These are phyloP conservation scores for Gambelia wislizenii DNA, from an alignment of 2,797 vertebrate genomes.

Conservation along the genomic window DNA sequence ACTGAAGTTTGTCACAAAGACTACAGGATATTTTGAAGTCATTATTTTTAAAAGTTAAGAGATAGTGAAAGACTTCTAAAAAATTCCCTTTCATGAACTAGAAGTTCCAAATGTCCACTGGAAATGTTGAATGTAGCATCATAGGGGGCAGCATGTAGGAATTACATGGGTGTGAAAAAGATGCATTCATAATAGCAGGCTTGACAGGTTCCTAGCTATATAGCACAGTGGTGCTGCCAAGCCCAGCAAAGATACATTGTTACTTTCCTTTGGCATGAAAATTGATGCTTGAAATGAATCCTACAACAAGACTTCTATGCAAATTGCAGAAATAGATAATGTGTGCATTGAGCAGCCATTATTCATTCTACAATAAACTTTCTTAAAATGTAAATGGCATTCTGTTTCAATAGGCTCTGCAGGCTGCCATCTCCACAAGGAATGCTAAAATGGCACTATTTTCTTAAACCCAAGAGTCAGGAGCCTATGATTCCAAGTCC, in stretches of 20 bases:
- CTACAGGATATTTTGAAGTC: background rate
- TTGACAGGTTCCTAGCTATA: conserved; percentile 48
- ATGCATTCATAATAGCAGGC: conserved; percentile 30
- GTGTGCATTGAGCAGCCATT: conserved; percentile 63
- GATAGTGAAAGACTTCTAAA: background rate
- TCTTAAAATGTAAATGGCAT: conserved; percentile 61
- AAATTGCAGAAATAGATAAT: conserved; percentile 76
- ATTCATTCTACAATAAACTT: conserved; percentile 71
- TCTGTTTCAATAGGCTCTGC: conserved; percentile 46
- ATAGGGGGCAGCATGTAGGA: conserved; percentile 13
- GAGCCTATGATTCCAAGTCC: conserved; percentile 53
- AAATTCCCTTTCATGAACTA: background rate
- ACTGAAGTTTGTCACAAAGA: background rate
- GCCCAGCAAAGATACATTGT: conserved; percentile 36
- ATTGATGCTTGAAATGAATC: conserved; percentile 68
- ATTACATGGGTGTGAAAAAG: conserved; percentile 48
- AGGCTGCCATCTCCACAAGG: conserved; percentile 54
- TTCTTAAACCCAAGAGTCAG: conserved; percentile 6
- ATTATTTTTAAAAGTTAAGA: background rate
- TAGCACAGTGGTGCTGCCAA: conserved; percentile 41
- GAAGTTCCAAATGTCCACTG: conserved; percentile 19
- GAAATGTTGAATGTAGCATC: conserved; percentile 30
- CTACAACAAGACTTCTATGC: conserved; percentile 61
- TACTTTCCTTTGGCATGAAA: conserved; percentile 61
- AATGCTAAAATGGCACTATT: conserved; percentile 50